Evolutionary conservation across 2,113 vertebrate species (phyloP).

Genomic region (Prunella himalayana): DNA sequence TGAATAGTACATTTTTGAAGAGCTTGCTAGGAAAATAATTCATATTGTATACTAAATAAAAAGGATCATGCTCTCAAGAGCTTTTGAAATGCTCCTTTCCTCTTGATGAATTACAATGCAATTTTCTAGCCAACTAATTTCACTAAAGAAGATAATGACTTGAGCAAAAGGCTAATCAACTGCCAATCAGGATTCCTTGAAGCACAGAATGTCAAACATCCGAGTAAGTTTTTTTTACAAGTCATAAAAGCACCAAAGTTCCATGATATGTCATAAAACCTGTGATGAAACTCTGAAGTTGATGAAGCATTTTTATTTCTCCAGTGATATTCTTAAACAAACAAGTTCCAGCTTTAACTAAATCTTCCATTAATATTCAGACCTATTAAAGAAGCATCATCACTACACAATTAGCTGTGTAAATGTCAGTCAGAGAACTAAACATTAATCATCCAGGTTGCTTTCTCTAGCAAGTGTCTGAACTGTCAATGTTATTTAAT

Average conservation of each 20-base stretch:
- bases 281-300: conserved; percentile 64
- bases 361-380: conserved; percentile 75
- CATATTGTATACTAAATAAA: conserved; percentile 68
- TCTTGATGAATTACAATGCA: conserved; percentile 84
- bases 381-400: conserved; percentile 69
- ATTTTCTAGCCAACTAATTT: conserved; percentile 93
- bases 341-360: conserved; percentile 62
- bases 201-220: conserved; percentile 86
- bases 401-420: conserved; percentile 73
- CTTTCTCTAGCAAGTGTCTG: conserved; percentile 28
- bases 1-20: conserved; percentile 48
- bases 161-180: conserved; percentile 92
- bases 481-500: conserved; percentile 42
- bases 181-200: conserved; percentile 91
- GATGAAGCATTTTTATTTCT: conserved; percentile 73
- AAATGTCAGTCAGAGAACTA: conserved; percentile 69
- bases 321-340: conserved; percentile 68
- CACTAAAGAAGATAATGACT: conserved; percentile 91
- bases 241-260: conserved; percentile 73
- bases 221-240: conserved; percentile 77
- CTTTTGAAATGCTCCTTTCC: conserved; percentile 67
- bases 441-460: conserved; percentile 60
- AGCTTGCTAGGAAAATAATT: conserved; percentile 55
- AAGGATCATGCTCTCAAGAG: conserved; percentile 60
- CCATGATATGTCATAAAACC: conserved; percentile 64